Evolutionary conservation across 2,888 invertebrate species (phyloP).

Genomic region (Antitype chi): DNA sequence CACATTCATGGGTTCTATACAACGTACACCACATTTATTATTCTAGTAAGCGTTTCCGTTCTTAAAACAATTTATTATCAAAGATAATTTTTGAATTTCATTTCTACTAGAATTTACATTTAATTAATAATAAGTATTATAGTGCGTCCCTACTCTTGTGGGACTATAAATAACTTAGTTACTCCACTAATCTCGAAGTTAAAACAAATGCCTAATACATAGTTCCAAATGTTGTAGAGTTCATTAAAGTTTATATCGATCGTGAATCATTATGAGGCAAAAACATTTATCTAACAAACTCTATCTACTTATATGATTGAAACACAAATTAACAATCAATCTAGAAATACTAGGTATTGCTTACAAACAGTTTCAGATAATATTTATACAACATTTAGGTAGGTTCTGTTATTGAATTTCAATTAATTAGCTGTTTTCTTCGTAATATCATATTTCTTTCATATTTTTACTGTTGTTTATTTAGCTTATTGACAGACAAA

Average conservation of each 20-base stretch:
- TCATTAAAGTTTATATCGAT: slow-evolving; percentile 41
- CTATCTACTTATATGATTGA: slow-evolving; percentile 33
- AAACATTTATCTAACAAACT: slow-evolving; percentile 47
- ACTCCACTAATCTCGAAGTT: slow-evolving; percentile 26
- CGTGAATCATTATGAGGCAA: slow-evolving; percentile 33
- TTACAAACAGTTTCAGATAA: slow-evolving; percentile 46
- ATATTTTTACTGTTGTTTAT: slow-evolving; percentile 23
- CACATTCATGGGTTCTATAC: slow-evolving; percentile 87
- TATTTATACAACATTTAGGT: slow-evolving; percentile 41
- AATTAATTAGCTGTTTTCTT: slow-evolving; percentile 35
- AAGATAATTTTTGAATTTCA: slow-evolving; percentile 71
- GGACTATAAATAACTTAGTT: slow-evolving; percentile 42
- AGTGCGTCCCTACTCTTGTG: slow-evolving; percentile 12
- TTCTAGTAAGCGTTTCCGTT: slow-evolving; percentile 90
- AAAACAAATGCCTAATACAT: slow-evolving; percentile 42
- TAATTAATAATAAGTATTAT: slow-evolving; percentile 52
- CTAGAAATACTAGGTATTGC: slow-evolving; percentile 48
- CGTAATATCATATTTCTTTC: slow-evolving; percentile 43
- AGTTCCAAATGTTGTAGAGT: slow-evolving; percentile 36
- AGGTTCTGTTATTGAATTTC: slow-evolving; percentile 31
- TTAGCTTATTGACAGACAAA: slow-evolving; percentile 13
- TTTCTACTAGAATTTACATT: slow-evolving; percentile 62
- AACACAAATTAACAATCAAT: slow-evolving; percentile 31
- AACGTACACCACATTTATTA: slow-evolving; percentile 81
- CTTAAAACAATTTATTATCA: slow-evolving; percentile 87